Percentiles rank a stretch among this genome's conserved stretches.
phyloP scores from a whole-genome alignment of 2,113 vertebrate genomes.

The Crypturellus undulatus region DNA sequence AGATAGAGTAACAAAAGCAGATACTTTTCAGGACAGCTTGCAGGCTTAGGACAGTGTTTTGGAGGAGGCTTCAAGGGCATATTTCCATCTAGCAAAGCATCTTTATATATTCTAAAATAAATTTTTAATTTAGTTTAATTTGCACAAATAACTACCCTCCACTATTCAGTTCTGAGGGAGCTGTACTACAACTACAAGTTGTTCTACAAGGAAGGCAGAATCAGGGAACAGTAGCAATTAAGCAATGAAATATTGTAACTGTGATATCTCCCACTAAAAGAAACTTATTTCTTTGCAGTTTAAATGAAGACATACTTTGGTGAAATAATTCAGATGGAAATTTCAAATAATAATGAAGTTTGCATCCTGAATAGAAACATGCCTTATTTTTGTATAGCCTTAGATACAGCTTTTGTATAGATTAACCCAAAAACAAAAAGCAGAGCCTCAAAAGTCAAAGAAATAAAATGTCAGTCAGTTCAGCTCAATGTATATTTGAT shows the following conservation, averaged over 20 bases:
- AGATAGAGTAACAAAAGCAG: background rate
- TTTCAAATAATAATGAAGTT: background rate
- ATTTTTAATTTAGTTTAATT: background rate
- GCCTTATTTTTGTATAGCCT: background rate
- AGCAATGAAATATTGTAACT: background rate
- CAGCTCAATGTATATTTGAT: background rate
- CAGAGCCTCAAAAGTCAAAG: background rate
- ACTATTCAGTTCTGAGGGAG: background rate
- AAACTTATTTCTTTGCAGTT: background rate
- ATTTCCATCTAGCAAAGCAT: background rate
- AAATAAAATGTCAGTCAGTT: background rate
- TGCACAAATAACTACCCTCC: background rate
- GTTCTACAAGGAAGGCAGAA: background rate
- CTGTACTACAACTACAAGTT: background rate
- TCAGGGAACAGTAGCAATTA: background rate
- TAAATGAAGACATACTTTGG: background rate
- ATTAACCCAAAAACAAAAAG: background rate
- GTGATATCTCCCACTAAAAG: background rate
- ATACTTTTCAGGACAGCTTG: background rate
- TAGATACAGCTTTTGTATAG: background rate
- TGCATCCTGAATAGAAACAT: background rate
- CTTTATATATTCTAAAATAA: background rate
- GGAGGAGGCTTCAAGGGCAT: background rate
- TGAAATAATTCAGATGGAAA: background rate
- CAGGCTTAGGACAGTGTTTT: background rate